Evolutionary conservation across 1,140 invertebrate genomes (phyloP).

Genomic region (Lycorma delicatula): DNA sequence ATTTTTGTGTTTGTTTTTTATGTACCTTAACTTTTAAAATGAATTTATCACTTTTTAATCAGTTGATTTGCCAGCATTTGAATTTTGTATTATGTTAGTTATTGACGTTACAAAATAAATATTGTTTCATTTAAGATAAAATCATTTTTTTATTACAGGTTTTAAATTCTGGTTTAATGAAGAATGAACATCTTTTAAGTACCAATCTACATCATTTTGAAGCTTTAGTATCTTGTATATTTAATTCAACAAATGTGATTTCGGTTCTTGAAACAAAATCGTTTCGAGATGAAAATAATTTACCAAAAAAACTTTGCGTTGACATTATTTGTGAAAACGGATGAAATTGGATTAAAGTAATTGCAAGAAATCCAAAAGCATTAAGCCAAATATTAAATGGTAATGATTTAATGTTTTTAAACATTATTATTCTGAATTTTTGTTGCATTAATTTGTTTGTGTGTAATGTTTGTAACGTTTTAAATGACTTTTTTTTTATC

Average conservation of each 20-base stretch:
- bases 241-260: constrained; percentile 6
- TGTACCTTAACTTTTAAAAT: too few relatives aligned
- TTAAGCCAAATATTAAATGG: constrained; percentile 11
- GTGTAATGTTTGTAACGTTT: too few relatives aligned
- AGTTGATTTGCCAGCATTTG: too few relatives aligned
- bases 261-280: constrained; percentile 20
- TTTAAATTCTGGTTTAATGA: neutral
- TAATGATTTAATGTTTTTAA: too few relatives aligned
- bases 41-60: too few relatives aligned
- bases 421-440: too few relatives aligned
- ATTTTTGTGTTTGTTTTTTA: too few relatives aligned
- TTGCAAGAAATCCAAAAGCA: constrained; percentile 25
- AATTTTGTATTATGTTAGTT: too few relatives aligned
- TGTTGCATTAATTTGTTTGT: too few relatives aligned
- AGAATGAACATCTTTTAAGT: constrained; percentile 20
- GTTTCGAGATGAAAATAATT: constrained; percentile 5
- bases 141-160: constrained; percentile 1
- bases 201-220: constrained; percentile 22
- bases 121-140: too few relatives aligned
- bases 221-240: constrained; percentile 14
- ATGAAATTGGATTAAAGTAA: constrained; percentile 25
- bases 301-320: constrained; percentile 17
- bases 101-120: too few relatives aligned
- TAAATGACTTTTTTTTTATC: too few relatives aligned
- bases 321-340: constrained; percentile 21